Percentiles rank a stretch among this genome's conserved stretches.
phyloP scores from a whole-genome alignment of 2,888 invertebrate species.

The Lutraria lutraria region DNA sequence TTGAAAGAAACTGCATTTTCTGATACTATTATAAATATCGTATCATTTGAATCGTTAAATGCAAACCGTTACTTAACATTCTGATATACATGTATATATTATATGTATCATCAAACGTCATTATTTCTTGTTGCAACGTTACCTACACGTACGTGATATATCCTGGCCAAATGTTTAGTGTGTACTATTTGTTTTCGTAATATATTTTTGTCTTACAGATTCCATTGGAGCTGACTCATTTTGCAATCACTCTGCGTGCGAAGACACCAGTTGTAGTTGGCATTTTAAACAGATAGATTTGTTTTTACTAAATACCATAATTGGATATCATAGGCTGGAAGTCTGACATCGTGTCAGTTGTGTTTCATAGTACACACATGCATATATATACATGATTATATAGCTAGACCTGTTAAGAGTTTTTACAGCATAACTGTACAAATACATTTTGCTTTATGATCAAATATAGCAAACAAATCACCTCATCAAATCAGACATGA shows the following conservation, averaged over 20 bases:
- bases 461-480: too few relatives aligned
- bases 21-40: not conserved
- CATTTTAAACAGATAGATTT: slow-evolving; percentile 44
- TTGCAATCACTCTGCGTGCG: slow-evolving; percentile 47
- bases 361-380: too few relatives aligned
- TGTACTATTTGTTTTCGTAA: not conserved
- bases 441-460: too few relatives aligned
- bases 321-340: too few relatives aligned
- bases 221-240: slow-evolving; percentile 47
- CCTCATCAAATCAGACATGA: too few relatives aligned
- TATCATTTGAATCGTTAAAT: not conserved
- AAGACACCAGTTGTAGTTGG: slow-evolving; percentile 44
- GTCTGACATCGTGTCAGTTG: too few relatives aligned
- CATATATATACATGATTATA: too few relatives aligned
- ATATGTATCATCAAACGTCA: not conserved
- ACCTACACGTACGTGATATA: not conserved
- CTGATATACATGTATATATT: not conserved
- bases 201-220: slow-evolving; percentile 27
- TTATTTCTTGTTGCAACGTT: not conserved
- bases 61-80: not conserved
- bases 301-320: too few relatives aligned
- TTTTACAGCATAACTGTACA: too few relatives aligned
- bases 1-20: not conserved
- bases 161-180: not conserved
- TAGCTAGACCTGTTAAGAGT: too few relatives aligned